Base-by-base conservation (phyloP, 2,113 vertebrate genomes). In the Clarias batrachus region DNA sequence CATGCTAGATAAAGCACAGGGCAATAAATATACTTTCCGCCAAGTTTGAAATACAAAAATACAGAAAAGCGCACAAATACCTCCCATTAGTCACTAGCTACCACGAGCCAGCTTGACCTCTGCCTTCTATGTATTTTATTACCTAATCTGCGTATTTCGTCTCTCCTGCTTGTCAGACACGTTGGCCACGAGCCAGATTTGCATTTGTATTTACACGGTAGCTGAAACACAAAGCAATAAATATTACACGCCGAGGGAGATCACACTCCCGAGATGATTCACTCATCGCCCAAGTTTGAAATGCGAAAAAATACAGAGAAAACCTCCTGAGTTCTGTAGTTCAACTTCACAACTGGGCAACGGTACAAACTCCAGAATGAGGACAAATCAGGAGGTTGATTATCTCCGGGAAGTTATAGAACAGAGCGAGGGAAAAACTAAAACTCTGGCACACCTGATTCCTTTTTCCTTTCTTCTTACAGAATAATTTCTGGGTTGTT, bases 141-240 rank as follows among this genome's bases (percentile, higher is more conserved):
- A 79, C 59, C 77, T 60, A 79, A 79, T 79, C 77, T 33, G 54
- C 33, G 54, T 79, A 79, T 30, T 59, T 79, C 21, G n/a, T 79
- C 48, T 60, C 25, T 59, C 56, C 56, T 4, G 54, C n/a, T 23
- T 37, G 78, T 80, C 78, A 80, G 78, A 62, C 30, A 80, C 3
- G 6, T 80, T 80, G 78, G 56, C 30, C 78, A 62, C 0, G 30
- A 37, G 78, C 57, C 78, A 81, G 78, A 81, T 62, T 81, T 60
- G 30, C 33, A 81, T 81, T 81, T 81, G 57, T 62, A 62, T 81
- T 59, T 57, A 17, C 57, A 80, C 19, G 11, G n/a, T 79, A 59
- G 8, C 57, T 33, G 17, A 23, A 80, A 80, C 19, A 60, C 77
- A 19, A 27, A 30, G 54, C 54, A 56, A 60, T 80, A 60, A 60